Percentiles rank a stretch among this genome's conserved stretches.
These are phyloP conservation scores for Drosophila niveifrons DNA, from an alignment of 2,888 invertebrate genomes.

Conservation along the genomic window DNA sequence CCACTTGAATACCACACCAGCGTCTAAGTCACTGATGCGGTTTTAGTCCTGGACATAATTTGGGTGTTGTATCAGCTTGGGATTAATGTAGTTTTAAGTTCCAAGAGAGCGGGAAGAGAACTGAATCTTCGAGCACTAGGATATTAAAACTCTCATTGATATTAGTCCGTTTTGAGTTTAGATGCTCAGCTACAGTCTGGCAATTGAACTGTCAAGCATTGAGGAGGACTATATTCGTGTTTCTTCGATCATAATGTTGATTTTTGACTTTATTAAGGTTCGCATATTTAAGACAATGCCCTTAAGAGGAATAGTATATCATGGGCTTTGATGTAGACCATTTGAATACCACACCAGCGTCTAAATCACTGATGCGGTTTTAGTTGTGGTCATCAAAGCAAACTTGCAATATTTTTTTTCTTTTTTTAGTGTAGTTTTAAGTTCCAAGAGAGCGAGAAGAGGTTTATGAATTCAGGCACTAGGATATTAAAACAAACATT, in stretches of 20 bases:
- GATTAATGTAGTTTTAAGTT: slow-evolving; percentile 44
- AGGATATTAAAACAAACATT: slow-evolving; percentile 2
- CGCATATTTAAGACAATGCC: slow-evolving; percentile 75
- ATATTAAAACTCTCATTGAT: slow-evolving; percentile 43
- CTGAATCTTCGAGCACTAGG: slow-evolving; percentile 49
- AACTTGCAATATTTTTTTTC: no score
- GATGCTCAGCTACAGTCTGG: slow-evolving; percentile 30
- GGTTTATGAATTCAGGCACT: neutral
- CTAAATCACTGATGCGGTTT: slow-evolving; percentile 12
- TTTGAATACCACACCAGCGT: slow-evolving; percentile 69
- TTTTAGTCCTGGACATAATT: slow-evolving; percentile 22
- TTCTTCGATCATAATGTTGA: slow-evolving; percentile 4
- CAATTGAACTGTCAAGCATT: slow-evolving; percentile 34
- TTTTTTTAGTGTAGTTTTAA: slow-evolving; percentile 9
- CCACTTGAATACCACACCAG: slow-evolving; percentile 75
- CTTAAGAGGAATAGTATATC: slow-evolving; percentile 67
- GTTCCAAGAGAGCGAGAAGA: slow-evolving; percentile 51
- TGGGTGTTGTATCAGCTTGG: no score
- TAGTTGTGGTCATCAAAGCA: slow-evolving; percentile 13
- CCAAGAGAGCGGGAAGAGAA: slow-evolving; percentile 55
- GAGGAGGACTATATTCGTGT: slow-evolving; percentile 36
- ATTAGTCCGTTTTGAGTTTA: slow-evolving; percentile 31
- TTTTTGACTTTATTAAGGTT: slow-evolving; percentile 72
- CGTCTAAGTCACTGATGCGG: slow-evolving; percentile 14
- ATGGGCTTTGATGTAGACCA: slow-evolving; percentile 71